A percentile compares a stretch with the other conserved stretches of the same genome.
These are phyloP conservation scores for Hemithea aestivaria DNA, from an alignment of 2,888 invertebrate genomes.

Conservation along the genomic window DNA sequence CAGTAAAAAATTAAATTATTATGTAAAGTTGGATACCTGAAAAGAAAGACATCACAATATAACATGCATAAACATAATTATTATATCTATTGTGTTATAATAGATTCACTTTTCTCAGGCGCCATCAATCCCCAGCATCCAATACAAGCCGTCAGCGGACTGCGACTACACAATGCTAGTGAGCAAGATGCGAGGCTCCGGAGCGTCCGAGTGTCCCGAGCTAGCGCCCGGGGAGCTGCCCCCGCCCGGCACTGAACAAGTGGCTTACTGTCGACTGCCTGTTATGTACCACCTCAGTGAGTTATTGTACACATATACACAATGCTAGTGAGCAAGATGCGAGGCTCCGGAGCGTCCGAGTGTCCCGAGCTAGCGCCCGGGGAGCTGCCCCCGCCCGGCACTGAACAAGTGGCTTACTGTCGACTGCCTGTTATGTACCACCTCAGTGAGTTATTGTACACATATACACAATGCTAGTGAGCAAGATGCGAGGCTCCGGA, in stretches of 20 bases:
- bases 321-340: conserved; percentile 91
- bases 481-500: conserved; percentile 84
- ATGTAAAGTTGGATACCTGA: too few species aligned
- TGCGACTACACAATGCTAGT: conserved; percentile 94
- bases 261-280: conserved; percentile 44
- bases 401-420: conserved; percentile 48
- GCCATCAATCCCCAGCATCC: conserved; percentile 80
- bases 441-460: background rate
- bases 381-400: conserved; percentile 64
- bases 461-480: conserved; percentile 93
- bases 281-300: conserved; percentile 51
- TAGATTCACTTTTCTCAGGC: conserved; percentile 66
- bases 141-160: conserved; percentile 90
- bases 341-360: conserved; percentile 61
- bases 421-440: conserved; percentile 62
- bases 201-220: conserved; percentile 31
- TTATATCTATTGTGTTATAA: background rate
- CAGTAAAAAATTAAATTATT: too few species aligned
- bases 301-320: too few species aligned
- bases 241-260: conserved; percentile 63
- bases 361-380: conserved; percentile 43
- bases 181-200: conserved; percentile 85
- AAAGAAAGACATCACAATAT: too few species aligned
- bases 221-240: conserved; percentile 58
- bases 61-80: too few species aligned